phyloP scores from a whole-genome alignment of 2,797 vertebrate genomes.

The Chiroxiphia lanceolata region DNA sequence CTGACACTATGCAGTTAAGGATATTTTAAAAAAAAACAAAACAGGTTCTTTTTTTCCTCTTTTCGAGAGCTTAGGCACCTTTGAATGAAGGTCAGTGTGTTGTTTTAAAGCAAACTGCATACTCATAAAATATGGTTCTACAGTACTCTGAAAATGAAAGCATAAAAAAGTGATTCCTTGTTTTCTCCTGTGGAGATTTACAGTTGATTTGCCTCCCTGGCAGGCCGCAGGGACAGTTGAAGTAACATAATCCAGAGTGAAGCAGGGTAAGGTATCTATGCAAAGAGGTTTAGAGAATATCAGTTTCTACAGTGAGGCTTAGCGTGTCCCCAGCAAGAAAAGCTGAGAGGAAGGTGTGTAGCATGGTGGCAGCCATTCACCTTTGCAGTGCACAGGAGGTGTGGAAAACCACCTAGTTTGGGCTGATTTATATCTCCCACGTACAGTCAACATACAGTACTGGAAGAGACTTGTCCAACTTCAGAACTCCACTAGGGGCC shows the following conservation, averaged over 20 bases:
- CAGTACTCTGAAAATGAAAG: not conserved
- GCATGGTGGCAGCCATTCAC: not conserved
- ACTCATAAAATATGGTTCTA: not conserved
- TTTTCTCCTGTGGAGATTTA: not conserved
- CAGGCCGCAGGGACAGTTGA: not conserved
- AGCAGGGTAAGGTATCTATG: fast-evolving
- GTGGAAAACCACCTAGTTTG: not conserved
- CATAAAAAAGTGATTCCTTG: not conserved
- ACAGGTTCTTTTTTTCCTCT: fast-evolving
- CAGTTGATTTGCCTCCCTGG: not conserved
- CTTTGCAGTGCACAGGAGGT: not conserved
- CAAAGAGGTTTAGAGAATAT: not conserved
- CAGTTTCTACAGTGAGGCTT: not conserved
- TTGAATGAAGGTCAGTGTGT: not conserved
- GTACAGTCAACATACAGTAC: fast-evolving
- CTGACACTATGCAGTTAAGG: not conserved
- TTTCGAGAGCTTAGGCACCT: not conserved
- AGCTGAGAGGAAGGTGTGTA: not conserved
- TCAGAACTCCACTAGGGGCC: too few species aligned
- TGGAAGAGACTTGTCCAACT: not conserved
- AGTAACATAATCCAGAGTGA: not conserved
- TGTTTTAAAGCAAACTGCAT: not conserved
- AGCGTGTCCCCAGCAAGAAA: not conserved
- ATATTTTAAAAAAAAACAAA: not conserved
- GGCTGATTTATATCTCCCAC: not conserved